phyloP scores from a whole-genome alignment of 2,888 invertebrate genomes.

The Chalcis sispes region DNA sequence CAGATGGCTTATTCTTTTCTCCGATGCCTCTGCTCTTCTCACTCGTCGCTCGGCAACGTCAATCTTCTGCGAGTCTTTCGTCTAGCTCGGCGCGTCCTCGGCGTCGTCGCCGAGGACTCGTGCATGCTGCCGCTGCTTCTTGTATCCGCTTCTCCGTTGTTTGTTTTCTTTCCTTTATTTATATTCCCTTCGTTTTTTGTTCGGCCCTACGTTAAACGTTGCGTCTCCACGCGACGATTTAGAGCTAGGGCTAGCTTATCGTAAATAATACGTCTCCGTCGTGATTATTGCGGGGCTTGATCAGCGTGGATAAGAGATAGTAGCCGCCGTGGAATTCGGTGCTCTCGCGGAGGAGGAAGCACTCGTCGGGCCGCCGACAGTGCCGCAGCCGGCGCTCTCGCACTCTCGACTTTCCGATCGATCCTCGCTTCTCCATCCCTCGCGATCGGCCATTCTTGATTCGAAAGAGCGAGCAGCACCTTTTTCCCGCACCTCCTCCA shows the following conservation, averaged over 20 bases:
- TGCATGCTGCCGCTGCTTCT: conserved; percentile 51
- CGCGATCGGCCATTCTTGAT: conserved; percentile 38
- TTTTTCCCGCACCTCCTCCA: background rate
- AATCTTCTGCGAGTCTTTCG: conserved; percentile 63
- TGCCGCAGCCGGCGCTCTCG: background rate
- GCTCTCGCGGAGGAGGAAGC: no score
- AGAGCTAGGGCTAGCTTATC: no score
- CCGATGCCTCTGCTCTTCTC: conserved; percentile 8
- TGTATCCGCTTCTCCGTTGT: background rate
- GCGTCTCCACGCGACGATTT: no score
- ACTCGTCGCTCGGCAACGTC: conserved; percentile 19
- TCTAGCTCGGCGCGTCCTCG: conserved; percentile 60
- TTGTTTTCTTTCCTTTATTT: no score
- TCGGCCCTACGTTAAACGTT: background rate
- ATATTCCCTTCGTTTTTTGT: no score
- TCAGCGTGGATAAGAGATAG: background rate
- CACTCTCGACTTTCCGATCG: conserved; percentile 29
- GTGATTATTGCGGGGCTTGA: background rate
- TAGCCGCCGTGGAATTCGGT: background rate
- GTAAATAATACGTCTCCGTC: background rate
- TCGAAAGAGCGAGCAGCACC: background rate
- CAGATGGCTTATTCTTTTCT: background rate
- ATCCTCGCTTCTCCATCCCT: conserved; percentile 23
- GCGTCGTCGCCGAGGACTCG: conserved; percentile 49
- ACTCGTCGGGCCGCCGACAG: conserved; percentile 22